Base-by-base conservation (phyloP, 2,888 invertebrate species). In the Nyleta sp. region DNA sequence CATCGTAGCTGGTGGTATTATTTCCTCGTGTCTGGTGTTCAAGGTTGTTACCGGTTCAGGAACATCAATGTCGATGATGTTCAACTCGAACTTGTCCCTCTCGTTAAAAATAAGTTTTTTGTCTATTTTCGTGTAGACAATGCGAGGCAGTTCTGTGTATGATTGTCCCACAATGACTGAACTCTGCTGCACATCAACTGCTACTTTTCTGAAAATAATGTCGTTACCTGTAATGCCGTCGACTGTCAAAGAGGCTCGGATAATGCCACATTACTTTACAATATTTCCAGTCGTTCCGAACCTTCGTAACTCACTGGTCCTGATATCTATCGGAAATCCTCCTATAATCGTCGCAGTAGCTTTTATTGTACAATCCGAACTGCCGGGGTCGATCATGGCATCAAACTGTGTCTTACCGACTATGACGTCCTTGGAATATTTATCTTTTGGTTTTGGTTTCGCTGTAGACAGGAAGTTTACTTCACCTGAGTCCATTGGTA, bases 341-440 rank as follows among this genome's bases (percentile, higher is more conserved):
- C 15, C 35, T 1, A 0, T 38, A n/a, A 80, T 68, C n/a, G 78
- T 70, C 17, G 24, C 50, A 18, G 75, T 60, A 3, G 81, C 77
- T 48, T 67, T 80, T 8, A 79, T 65, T 2, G 81, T 82, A 38
- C 81, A 80, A n/a, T 73, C 78, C 15, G 78, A 80, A 17, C 82
- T 81, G 2, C 78, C 80, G 0, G 78, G 40, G 44, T 82, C 78
- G 11, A 82, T 81, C 75, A 77, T 72, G 1, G 80, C 72, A 11
- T 13, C 4, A 8, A 64, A 7, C n/a, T 6, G 11, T 11, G 0
- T 1, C 3, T 18, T 20, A 6, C 20, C 11, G 2, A 65, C 28
- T 4, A 2, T 24, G 1, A 65, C 52, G 6, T 18, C 17, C 10
- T 52, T 65, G 0, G 52, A 15, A 15, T 65, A 52, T 28, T 65